Conservation (phyloP, 2,113 vertebrate species). For the Melospiza georgiana region DNA sequence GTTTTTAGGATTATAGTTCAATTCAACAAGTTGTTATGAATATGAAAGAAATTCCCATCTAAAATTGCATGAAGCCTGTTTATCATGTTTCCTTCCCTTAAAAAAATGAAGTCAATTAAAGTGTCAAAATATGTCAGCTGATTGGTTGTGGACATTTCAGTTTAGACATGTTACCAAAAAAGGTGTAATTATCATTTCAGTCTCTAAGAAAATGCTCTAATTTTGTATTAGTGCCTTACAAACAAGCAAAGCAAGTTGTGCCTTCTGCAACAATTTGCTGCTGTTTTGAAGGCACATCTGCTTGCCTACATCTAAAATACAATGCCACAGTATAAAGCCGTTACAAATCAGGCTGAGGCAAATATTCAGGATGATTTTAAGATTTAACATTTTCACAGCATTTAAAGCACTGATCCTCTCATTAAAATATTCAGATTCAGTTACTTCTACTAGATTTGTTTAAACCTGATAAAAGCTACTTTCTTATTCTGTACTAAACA, state of each 20-base stretch:
- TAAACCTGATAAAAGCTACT: not conserved
- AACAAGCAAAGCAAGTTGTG: not conserved
- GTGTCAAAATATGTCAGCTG: not conserved
- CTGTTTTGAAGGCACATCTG: conserved; percentile 21
- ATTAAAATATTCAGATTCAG: not conserved
- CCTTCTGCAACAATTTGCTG: not conserved
- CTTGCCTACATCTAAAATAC: not conserved
- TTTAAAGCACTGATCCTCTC: not conserved
- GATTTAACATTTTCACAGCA: not conserved
- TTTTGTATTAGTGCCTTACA: not conserved
- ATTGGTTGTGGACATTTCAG: not conserved
- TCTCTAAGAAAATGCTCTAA: conserved; percentile 9
- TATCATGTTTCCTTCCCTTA: not conserved
- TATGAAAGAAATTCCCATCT: not conserved
- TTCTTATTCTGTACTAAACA: not conserved
- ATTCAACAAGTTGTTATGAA: conserved; percentile 9
- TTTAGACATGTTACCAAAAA: not conserved
- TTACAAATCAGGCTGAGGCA: not conserved
- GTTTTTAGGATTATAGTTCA: conserved; percentile 56
- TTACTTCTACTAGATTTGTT: not conserved
- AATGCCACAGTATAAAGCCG: not conserved
- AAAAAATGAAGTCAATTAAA: not conserved
- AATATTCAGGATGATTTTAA: not conserved
- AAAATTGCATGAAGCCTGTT: conserved; percentile 40
- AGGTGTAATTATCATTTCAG: conserved; percentile 20